A percentile compares a stretch with the other conserved stretches of the same genome.
Evolutionary conservation across 2,113 vertebrate genomes (phyloP).

Genomic region (Dolichotis patagonum): DNA sequence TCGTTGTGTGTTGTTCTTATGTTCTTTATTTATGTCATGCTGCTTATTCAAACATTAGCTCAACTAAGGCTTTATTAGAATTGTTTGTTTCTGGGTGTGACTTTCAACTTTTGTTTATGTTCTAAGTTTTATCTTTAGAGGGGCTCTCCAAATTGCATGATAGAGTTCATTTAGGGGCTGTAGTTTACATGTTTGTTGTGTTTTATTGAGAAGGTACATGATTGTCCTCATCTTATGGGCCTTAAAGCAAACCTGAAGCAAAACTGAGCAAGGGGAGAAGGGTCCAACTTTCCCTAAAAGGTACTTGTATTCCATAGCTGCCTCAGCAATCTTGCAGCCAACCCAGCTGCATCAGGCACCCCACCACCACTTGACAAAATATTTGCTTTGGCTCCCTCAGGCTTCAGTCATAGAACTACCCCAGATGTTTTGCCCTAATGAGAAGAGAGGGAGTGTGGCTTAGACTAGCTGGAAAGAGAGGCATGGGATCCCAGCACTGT

Average conservation of each 20-base stretch:
- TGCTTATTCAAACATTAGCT: not conserved
- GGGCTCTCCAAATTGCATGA: not conserved
- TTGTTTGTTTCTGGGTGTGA: not conserved
- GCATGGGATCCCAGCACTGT: not conserved
- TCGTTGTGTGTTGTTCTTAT: not conserved
- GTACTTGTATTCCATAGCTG: not conserved
- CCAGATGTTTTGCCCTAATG: not conserved
- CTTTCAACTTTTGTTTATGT: not conserved
- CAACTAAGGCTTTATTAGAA: not conserved
- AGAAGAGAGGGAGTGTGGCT: not conserved
- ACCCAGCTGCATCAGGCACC: not conserved
- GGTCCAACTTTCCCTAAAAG: not conserved
- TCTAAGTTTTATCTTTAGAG: not conserved
- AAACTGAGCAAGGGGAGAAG: not conserved
- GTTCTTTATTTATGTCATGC: not conserved
- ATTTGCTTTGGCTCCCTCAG: not conserved
- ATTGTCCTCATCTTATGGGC: not conserved
- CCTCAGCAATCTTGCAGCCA: not conserved
- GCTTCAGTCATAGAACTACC: not conserved
- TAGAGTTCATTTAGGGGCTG: not conserved
- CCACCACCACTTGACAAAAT: not conserved
- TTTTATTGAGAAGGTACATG: not conserved
- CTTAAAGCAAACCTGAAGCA: constrained; percentile 5
- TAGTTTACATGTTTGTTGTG: constrained; percentile 2
- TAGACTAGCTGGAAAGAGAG: not conserved